These are phyloP conservation scores for Apamea monoglypha DNA, from an alignment of 2,888 invertebrate genomes.

Conservation along the genomic window DNA sequence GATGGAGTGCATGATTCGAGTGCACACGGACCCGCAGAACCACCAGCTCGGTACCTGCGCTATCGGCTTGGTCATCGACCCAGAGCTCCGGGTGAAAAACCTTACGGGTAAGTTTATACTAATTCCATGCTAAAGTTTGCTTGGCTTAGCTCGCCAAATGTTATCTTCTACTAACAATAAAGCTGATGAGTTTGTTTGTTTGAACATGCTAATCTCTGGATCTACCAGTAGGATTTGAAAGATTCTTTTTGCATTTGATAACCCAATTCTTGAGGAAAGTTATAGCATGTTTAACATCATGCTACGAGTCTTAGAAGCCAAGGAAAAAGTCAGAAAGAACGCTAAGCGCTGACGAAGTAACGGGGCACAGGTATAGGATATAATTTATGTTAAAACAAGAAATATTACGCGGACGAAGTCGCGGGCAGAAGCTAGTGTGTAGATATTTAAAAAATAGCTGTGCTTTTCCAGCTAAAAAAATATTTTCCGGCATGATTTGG, in stretches of 20 bases:
- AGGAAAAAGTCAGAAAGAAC: not conserved
- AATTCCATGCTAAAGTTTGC: not conserved
- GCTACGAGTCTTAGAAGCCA: not conserved
- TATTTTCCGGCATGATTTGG: not conserved
- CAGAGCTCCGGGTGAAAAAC: conserved; percentile 90
- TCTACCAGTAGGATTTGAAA: not conserved
- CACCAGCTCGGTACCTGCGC: conserved; percentile 95
- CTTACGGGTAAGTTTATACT: conserved; percentile 80
- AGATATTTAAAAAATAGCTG: not conserved
- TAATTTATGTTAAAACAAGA: not conserved
- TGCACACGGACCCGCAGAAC: conserved; percentile 94
- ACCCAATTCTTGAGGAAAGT: not conserved
- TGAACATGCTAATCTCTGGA: not conserved
- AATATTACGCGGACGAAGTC: not conserved
- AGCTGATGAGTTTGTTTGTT: not conserved
- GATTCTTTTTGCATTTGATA: not conserved
- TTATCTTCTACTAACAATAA: not conserved
- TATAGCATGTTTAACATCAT: not conserved
- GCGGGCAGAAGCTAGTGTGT: too few species aligned
- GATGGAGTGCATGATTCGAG: conserved; percentile 93
- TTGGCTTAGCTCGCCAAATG: not conserved
- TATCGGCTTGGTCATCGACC: conserved; percentile 92
- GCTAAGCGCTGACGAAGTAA: not conserved
- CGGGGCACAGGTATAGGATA: not conserved
- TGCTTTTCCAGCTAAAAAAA: not conserved